Conservation (phyloP, 2,113 vertebrate species). For the Pyrgilauda ruficollis region DNA sequence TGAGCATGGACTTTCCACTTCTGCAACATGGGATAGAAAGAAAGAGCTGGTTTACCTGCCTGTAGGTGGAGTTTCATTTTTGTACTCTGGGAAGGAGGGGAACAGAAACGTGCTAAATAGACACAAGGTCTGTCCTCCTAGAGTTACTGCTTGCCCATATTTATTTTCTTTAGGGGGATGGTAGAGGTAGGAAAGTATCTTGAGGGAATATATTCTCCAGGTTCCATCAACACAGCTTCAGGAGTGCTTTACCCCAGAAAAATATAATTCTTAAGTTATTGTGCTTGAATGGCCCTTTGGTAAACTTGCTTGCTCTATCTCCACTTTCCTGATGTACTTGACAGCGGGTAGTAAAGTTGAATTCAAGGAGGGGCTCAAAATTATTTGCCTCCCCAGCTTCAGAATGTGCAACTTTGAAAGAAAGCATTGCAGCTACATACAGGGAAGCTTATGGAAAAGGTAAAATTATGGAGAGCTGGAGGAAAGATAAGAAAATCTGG, state of each 20-base stretch:
- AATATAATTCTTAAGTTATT: neutral
- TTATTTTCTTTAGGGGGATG: neutral
- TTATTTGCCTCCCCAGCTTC: neutral
- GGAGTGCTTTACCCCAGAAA: neutral
- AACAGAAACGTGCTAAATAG: neutral
- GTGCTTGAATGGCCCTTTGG: neutral
- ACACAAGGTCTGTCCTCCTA: neutral
- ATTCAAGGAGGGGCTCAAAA: neutral
- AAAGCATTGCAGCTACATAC: neutral
- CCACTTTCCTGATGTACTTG: neutral
- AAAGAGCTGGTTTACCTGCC: neutral
- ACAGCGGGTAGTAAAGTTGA: neutral
- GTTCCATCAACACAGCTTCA: neutral
- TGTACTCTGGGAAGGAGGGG: neutral
- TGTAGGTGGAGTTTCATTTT: neutral
- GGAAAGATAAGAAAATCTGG: neutral
- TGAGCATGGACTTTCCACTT: neutral
- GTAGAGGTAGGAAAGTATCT: neutral
- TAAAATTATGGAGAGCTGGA: neutral
- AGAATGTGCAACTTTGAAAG: rapidly evolving
- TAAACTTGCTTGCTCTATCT: neutral
- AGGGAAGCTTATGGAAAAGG: neutral
- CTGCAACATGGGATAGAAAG: neutral
- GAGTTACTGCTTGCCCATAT: rapidly evolving
- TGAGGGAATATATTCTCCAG: neutral